A percentile compares a stretch with the other conserved stretches of the same genome.
Evolutionary conservation across 2,888 invertebrate genomes (phyloP).

Genomic region (Xylota sylvarum): DNA sequence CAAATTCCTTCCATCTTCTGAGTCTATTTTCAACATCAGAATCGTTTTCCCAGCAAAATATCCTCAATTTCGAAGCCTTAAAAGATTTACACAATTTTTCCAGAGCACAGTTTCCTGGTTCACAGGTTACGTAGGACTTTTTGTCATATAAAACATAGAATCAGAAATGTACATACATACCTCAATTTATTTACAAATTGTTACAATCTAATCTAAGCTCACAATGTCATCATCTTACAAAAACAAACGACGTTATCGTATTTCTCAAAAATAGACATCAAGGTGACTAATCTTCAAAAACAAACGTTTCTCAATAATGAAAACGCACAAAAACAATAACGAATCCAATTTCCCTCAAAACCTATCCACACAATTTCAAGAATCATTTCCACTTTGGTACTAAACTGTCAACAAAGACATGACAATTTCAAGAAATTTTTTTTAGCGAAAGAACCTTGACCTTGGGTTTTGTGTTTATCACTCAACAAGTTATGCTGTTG

Average conservation of each 20-base stretch:
- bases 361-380: not conserved
- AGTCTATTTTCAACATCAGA: no score
- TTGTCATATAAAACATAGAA: no score
- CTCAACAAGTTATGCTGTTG: conserved; percentile 10
- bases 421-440: conserved; percentile 2
- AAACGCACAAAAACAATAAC: not conserved
- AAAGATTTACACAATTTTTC: no score
- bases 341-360: not conserved
- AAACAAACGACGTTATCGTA: not conserved
- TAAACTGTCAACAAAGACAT: not conserved
- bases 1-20: no score
- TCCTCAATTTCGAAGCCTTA: no score
- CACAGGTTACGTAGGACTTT: no score
- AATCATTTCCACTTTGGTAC: not conserved
- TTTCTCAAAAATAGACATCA: not conserved
- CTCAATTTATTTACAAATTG: no score
- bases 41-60: no score
- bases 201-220: no score
- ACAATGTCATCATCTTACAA: no score
- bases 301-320: not conserved
- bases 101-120: no score
- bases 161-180: no score
- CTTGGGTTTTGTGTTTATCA: not conserved
- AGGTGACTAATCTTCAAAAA: not conserved
- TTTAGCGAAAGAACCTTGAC: conserved; percentile 13